Percentiles rank a stretch among this genome's conserved stretches.
These are phyloP conservation scores for Scaptomyza cyrtandrae DNA, from an alignment of 2,888 invertebrate species.

Conservation along the genomic window DNA sequence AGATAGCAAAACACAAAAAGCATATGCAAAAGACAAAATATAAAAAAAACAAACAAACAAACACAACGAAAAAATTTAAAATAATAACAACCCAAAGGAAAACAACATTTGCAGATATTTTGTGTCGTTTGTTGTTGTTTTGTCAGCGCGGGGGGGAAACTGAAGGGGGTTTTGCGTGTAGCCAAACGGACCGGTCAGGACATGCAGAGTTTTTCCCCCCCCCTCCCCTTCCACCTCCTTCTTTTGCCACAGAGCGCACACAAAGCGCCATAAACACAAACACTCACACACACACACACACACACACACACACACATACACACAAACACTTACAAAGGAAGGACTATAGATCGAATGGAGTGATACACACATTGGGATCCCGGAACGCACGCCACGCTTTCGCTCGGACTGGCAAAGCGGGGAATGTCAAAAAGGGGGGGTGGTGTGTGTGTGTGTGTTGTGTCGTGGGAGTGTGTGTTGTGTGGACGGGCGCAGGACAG, in stretches of 20 bases:
- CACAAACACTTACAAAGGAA: constrained; percentile 19
- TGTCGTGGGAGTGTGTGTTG: constrained; percentile 29
- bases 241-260: constrained; percentile 14
- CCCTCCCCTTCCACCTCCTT: no score
- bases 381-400: constrained; percentile 53
- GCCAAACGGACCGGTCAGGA: constrained; percentile 67
- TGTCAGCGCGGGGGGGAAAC: background rate
- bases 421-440: no score
- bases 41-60: constrained; percentile 45
- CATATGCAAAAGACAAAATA: constrained; percentile 60
- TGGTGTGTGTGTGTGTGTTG: no score
- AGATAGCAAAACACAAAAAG: constrained; percentile 16
- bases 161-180: constrained; percentile 12
- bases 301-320: constrained; percentile 35
- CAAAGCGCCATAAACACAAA: constrained; percentile 25
- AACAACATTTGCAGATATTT: constrained; percentile 80
- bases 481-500: constrained; percentile 48
- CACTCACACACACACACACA: constrained; percentile 22
- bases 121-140: constrained; percentile 34
- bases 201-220: constrained; percentile 29
- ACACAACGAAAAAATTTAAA: constrained; percentile 58
- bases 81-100: constrained; percentile 81
- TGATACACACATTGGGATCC: constrained; percentile 72
- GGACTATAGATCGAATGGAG: constrained; percentile 66
- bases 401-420: constrained; percentile 42